Evolutionary conservation across 2,113 vertebrate species (phyloP).

Genomic region (Probosciger aterrimus): DNA sequence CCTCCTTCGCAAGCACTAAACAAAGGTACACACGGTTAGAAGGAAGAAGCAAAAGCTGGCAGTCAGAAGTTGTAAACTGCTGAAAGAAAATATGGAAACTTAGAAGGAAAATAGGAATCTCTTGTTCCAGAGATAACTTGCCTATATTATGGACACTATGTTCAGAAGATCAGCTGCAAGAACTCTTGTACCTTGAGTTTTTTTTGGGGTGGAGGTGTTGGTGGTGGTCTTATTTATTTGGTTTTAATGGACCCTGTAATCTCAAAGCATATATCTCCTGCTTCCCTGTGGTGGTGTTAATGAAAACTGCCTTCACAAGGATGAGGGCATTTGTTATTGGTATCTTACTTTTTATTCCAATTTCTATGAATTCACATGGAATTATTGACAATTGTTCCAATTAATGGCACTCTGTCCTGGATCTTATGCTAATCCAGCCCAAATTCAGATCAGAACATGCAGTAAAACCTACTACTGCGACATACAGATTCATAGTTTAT

Average conservation of each 20-base stretch:
- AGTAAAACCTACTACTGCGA: neutral
- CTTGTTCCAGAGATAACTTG: neutral
- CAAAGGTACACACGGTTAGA: neutral
- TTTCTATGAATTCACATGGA: neutral
- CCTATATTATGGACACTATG: neutral
- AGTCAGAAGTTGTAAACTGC: neutral
- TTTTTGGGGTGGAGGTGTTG: neutral
- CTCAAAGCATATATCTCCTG: neutral
- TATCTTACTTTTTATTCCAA: neutral
- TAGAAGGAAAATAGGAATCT: neutral
- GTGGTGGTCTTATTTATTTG: neutral
- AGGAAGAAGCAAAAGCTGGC: neutral
- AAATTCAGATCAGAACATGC: neutral
- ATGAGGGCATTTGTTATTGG: neutral
- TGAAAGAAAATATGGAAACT: neutral
- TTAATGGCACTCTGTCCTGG: neutral
- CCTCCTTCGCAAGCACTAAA: neutral
- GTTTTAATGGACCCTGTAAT: neutral
- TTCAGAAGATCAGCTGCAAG: neutral
- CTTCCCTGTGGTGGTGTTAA: neutral
- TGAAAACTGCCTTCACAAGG: neutral
- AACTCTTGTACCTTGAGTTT: neutral
- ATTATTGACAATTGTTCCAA: neutral
- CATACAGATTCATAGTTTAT: accelerated
- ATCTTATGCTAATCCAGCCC: neutral